Base-by-base conservation (phyloP, 1,140 invertebrate genomes). In the Lordiphosa collinella region DNA sequence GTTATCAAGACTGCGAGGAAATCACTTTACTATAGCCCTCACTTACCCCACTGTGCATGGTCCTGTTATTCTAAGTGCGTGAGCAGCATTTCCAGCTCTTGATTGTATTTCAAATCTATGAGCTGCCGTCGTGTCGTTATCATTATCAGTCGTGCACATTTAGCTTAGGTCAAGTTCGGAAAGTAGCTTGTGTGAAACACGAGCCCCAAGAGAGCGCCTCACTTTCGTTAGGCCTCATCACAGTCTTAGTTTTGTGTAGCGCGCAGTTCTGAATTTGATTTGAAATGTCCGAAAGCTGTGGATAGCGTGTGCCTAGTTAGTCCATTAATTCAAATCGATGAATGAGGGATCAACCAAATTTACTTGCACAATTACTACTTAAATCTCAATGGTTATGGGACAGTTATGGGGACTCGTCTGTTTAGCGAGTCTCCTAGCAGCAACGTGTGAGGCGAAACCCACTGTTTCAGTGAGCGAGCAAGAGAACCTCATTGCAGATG, bases 111-210 rank as follows among this genome's bases (percentile, higher is more conserved):
- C n/a, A n/a, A n/a, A n/a, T n/a, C n/a, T n/a, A n/a, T n/a, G n/a
- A n/a, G n/a, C n/a, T n/a, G n/a, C n/a, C n/a, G n/a, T n/a, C n/a
- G n/a, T n/a, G n/a, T n/a, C n/a, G n/a, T n/a, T n/a, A n/a, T n/a
- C n/a, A n/a, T n/a, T n/a, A 35, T 29, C 25, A 29, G 7, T 5
- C 25, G 25, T 0, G 6, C 12, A 12, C 37, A 31, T 44, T 57
- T 67, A 41, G 51, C 55, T 47, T 78, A 76, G 62, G 72, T 75
- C 66, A 71, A 72, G 67, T 52, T 44, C 61, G 49, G 41, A 31
- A 25, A 29, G 8, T 16, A 18, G 18, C 14, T 38, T 49, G 32
- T 36, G 36, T 49, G 13, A 32, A 22, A 10, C 25, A 36, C 34
- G 34, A 49, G 10, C 25, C 7, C 9, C 12, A 18, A 11, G 6